These are phyloP conservation scores for Clupea harengus DNA, from an alignment of 2,113 vertebrate species.

Conservation along the genomic window DNA sequence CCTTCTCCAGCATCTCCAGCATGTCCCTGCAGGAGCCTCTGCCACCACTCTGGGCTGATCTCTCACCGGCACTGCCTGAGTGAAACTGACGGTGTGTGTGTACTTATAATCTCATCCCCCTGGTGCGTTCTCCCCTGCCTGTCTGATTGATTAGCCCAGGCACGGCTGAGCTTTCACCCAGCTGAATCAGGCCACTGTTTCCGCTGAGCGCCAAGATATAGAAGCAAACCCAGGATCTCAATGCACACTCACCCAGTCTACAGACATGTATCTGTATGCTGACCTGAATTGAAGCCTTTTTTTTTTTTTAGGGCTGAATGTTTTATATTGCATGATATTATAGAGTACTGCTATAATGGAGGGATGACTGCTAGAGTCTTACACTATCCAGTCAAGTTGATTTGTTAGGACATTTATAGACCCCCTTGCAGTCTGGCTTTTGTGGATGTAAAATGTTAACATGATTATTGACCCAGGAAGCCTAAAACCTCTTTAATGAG, in stretches of 20 bases:
- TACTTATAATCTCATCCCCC: constrained; percentile 14
- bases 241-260: not conserved
- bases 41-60: not conserved
- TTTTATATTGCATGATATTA: constrained; percentile 9
- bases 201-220: not conserved
- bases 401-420: constrained; percentile 13
- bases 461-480: constrained; percentile 28
- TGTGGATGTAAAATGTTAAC: constrained; percentile 1
- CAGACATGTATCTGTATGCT: not conserved
- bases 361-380: not conserved
- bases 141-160: not conserved
- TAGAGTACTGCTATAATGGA: not conserved
- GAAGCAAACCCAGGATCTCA: not conserved
- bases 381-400: not conserved
- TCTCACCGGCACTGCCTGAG: not conserved
- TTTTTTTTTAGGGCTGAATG: not conserved
- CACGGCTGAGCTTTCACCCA: not conserved
- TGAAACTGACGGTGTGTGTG: constrained; percentile 15
- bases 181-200: constrained; percentile 17
- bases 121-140: constrained; percentile 11
- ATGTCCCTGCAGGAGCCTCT: not conserved
- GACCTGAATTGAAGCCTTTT: not conserved
- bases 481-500: constrained; percentile 14
- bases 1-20: not conserved
- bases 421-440: not conserved